Evolutionary conservation across 1,140 invertebrate genomes (phyloP), one percentile per base, ranked within the genome.

Genomic region (Stratiolaelaps scimitus): DNA sequence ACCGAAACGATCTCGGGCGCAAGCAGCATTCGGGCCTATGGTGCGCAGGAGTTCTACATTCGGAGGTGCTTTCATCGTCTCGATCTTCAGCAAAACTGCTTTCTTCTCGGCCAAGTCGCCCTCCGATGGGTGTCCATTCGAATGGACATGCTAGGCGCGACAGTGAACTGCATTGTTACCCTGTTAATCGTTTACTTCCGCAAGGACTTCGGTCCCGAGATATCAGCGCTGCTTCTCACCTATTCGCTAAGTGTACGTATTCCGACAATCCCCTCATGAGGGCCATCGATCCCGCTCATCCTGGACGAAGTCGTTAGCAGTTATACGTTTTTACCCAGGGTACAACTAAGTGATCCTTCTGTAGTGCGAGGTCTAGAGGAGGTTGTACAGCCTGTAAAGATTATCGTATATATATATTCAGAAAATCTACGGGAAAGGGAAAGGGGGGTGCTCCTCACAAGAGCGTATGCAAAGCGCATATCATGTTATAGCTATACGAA

Each of bases 1-100:
- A 75, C 73, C 64, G 78, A 79, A 68, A 75, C 78, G 1, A 70
- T 80, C 19, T 73, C 71, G 17, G 79, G 79, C 1, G 71, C 73
- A 0, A 69, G 70, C 7, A 73, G 73, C 7, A 81, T 81, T 43
- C 40, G 69, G 7, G 69, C 69, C 20, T 70, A 64, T 44, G 34
- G 56, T 15, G 20, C 45, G 10, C 23, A 69, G 44, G 46, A 64
- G 23, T 44, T 45, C n/a, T 70, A 70, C 43, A 70, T 70, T 30
- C 28, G 17, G 1, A 23, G 26, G 7, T 70, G 43, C 6, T 47
- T 70, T 28, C 15, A 44, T 1, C 44, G 34, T 47, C 66, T 70
- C 5, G 69, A 70, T 65, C 43, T 75, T 34, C 80, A 81, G 71
- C 75, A 80, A 43, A 70, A 73, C 6, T 76, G 75, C 67, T 80